Percentiles rank a stretch among this genome's conserved stretches.
phyloP scores from a whole-genome alignment of 2,888 invertebrate species.

The Xestia c-nigrum region DNA sequence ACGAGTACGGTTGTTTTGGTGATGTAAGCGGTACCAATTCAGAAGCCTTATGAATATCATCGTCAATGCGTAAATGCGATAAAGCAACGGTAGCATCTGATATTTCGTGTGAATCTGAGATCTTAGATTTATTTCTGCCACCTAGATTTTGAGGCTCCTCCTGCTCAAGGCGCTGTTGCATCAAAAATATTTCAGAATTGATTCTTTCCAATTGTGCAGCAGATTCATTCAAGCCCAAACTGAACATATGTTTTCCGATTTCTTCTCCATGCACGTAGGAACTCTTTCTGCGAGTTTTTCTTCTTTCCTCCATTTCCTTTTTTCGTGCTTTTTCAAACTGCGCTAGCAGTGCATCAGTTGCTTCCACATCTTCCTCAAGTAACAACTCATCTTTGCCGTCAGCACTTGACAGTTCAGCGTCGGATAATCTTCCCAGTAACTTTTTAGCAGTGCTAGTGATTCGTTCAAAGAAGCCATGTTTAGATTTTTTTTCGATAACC shows the following conservation, averaged over 20 bases:
- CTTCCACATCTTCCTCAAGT: constrained; percentile 66
- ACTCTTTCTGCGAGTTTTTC: constrained; percentile 7
- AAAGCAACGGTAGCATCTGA: constrained; percentile 14
- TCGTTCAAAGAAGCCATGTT: constrained; percentile 35
- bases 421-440: constrained; percentile 56
- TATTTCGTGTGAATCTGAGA: neutral
- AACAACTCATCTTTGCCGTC: constrained; percentile 61
- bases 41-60: constrained; percentile 13
- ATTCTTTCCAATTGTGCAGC: constrained; percentile 5
- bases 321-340: constrained; percentile 60
- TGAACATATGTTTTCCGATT: constrained; percentile 56
- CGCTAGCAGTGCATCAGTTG: constrained; percentile 64
- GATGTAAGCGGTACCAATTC: constrained; percentile 14
- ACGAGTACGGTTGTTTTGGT: constrained; percentile 7
- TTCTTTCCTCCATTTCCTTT: constrained; percentile 38
- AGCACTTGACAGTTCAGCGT: constrained; percentile 33
- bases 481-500: neutral
- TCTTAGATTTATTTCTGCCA: neutral
- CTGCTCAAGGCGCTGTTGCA: constrained; percentile 54
- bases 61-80: constrained; percentile 24
- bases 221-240: constrained; percentile 57
- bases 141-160: neutral
- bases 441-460: constrained; percentile 55
- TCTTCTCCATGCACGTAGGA: constrained; percentile 38
- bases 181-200: constrained; percentile 16